Percentiles rank a stretch among this genome's conserved stretches.
These are phyloP conservation scores for Pipa parva DNA, from an alignment of 2,113 vertebrate genomes.

Conservation along the genomic window DNA sequence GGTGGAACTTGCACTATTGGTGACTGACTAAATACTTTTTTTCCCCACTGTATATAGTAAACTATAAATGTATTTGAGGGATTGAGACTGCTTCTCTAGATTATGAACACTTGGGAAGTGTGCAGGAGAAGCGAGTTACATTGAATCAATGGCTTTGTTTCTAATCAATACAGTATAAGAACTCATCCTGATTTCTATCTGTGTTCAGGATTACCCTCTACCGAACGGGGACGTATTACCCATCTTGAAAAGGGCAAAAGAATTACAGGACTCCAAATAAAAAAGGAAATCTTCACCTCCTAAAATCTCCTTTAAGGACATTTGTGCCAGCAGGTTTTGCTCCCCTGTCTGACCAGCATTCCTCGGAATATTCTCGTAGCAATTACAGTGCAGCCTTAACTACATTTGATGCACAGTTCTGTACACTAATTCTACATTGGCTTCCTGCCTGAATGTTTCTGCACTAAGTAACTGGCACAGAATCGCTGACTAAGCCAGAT, in stretches of 20 bases:
- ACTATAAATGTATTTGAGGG: no score
- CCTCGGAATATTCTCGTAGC: no score
- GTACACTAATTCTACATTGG: background rate
- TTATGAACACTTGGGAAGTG: no score
- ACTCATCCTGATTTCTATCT: background rate
- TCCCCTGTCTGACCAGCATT: no score
- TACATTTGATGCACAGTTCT: background rate
- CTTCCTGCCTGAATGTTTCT: background rate
- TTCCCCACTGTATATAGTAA: no score
- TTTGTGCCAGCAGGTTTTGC: background rate
- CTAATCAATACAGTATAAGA: background rate
- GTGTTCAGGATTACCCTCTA: constrained; percentile 82
- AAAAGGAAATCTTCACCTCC: background rate
- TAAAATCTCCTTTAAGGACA: background rate
- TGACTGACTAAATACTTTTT: no score
- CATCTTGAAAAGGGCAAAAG: constrained; percentile 92
- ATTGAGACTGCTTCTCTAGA: no score
- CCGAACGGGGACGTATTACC: constrained; percentile 85
- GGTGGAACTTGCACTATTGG: no score
- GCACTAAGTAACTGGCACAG: background rate
- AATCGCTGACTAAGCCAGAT: background rate
- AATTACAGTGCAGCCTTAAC: background rate
- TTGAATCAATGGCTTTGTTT: background rate
- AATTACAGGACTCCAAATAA: constrained; percentile 86
- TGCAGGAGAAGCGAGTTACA: background rate